A percentile compares a stretch with the other conserved stretches of the same genome.
Evolutionary conservation across 1,140 invertebrate genomes (phyloP).

Genomic region (Planococcus citri): DNA sequence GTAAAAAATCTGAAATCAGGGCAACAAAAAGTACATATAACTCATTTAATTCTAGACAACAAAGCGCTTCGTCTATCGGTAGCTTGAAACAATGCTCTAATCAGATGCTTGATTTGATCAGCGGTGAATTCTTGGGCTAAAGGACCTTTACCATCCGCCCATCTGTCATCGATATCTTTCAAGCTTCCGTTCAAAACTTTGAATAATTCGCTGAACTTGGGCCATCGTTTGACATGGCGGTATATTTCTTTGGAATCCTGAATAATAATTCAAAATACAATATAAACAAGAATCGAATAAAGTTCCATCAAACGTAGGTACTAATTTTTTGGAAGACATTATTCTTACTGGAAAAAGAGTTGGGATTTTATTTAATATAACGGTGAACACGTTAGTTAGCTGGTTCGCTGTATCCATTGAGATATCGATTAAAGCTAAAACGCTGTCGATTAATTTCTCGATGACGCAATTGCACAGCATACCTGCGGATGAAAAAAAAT

Average conservation of each 20-base stretch:
- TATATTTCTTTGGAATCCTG: conserved; percentile 42
- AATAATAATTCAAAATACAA: too few species aligned
- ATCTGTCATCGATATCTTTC: conserved; percentile 74
- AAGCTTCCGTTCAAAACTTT: conserved; percentile 63
- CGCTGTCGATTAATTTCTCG: conserved; percentile 43
- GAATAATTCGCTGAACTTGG: conserved; percentile 67
- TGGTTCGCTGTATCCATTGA: conserved; percentile 45
- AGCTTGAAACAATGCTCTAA: conserved; percentile 90
- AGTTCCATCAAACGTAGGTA: too few species aligned
- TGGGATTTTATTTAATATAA: conserved; percentile 41
- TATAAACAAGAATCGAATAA: too few species aligned
- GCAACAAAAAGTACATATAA: too few species aligned
- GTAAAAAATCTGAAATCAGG: too few species aligned
- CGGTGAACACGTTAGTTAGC: conserved; percentile 41
- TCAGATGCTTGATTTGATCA: conserved; percentile 69
- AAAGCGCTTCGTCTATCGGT: conserved; percentile 74
- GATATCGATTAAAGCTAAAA: conserved; percentile 52
- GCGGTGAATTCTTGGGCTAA: conserved; percentile 70
- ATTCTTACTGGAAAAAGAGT: conserved; percentile 41
- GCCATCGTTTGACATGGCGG: conserved; percentile 57
- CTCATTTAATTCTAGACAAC: conserved; percentile 33
- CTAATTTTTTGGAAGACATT: too few species aligned
- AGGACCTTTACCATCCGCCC: conserved; percentile 83
- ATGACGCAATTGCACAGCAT: conserved; percentile 48
- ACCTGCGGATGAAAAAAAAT: conserved; percentile 32